phyloP scores from a whole-genome alignment of 2,797 vertebrate species.

The Crocodylus rhombifer region DNA sequence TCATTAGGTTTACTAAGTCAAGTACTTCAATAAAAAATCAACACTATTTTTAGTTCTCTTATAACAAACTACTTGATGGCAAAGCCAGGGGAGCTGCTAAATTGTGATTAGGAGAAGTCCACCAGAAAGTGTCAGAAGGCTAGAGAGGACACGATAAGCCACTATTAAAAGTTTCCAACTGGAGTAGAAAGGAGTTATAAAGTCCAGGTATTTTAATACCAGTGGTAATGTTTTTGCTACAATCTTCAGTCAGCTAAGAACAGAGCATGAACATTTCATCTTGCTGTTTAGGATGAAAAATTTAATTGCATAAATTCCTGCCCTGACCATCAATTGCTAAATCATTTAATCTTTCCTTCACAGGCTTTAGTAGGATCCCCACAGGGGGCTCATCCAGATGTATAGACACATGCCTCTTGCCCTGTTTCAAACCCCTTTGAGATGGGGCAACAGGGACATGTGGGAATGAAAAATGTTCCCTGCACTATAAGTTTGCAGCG shows the following conservation, averaged over 20 bases:
- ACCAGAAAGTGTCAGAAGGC: not conserved
- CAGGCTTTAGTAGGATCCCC: constrained; percentile 35
- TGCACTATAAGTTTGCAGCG: no score
- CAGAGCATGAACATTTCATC: constrained; percentile 75
- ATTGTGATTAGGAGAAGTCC: not conserved
- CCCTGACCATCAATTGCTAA: constrained; percentile 59
- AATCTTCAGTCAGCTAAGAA: constrained; percentile 51
- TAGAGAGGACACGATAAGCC: not conserved
- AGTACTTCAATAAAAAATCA: constrained; percentile 67
- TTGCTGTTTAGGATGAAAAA: constrained; percentile 60
- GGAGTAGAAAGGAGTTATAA: not conserved
- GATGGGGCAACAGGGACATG: no score
- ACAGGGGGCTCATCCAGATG: not conserved
- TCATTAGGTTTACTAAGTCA: constrained; percentile 54
- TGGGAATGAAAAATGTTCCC: no score
- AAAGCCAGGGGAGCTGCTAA: constrained; percentile 37
- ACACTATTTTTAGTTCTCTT: constrained; percentile 77
- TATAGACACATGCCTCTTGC: no score
- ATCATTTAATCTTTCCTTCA: constrained; percentile 14
- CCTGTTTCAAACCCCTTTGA: no score
- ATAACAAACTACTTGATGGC: constrained; percentile 63
- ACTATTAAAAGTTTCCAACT: not conserved
- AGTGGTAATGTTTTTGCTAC: not conserved
- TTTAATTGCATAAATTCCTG: constrained; percentile 77
- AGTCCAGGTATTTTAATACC: constrained; percentile 34